These are phyloP conservation scores for Saccostrea echinata DNA, from an alignment of 1,140 invertebrate genomes.

Conservation along the genomic window DNA sequence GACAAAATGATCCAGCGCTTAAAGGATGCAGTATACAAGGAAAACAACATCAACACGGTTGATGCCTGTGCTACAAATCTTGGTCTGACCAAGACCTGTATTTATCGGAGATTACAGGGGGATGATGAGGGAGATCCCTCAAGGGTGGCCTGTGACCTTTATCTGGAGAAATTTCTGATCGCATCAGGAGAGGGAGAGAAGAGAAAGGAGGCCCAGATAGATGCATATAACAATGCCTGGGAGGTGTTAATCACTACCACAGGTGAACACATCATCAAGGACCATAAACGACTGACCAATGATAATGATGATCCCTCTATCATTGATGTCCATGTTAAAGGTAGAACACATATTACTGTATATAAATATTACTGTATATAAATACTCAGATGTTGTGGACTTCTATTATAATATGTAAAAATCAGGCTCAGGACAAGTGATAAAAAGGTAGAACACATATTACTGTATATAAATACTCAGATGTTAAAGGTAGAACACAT, in stretches of 20 bases:
- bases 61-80: slow-evolving; percentile 60
- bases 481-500: slow-evolving; percentile 63
- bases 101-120: slow-evolving; percentile 56
- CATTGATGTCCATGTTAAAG: slow-evolving; percentile 69
- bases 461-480: no score
- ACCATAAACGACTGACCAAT: slow-evolving; percentile 64
- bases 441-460: slow-evolving; percentile 60
- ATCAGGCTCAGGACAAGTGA: no score
- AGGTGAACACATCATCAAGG: slow-evolving; percentile 59
- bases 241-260: slow-evolving; percentile 63
- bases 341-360: slow-evolving; percentile 5
- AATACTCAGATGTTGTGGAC: background rate
- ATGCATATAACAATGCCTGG: slow-evolving; percentile 64
- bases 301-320: slow-evolving; percentile 66
- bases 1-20: slow-evolving; percentile 55
- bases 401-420: background rate
- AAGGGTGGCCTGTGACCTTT: slow-evolving; percentile 61
- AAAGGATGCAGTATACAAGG: slow-evolving; percentile 53
- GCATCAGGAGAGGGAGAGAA: slow-evolving; percentile 59
- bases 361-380: background rate
- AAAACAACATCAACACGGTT: slow-evolving; percentile 63
- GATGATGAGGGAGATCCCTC: slow-evolving; percentile 25
- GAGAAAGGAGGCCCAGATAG: slow-evolving; percentile 61
- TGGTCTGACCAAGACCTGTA: slow-evolving; percentile 62
- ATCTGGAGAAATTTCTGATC: slow-evolving; percentile 66